Conservation (phyloP, 2,797 vertebrate species). For the Oreochromis grahami region DNA sequence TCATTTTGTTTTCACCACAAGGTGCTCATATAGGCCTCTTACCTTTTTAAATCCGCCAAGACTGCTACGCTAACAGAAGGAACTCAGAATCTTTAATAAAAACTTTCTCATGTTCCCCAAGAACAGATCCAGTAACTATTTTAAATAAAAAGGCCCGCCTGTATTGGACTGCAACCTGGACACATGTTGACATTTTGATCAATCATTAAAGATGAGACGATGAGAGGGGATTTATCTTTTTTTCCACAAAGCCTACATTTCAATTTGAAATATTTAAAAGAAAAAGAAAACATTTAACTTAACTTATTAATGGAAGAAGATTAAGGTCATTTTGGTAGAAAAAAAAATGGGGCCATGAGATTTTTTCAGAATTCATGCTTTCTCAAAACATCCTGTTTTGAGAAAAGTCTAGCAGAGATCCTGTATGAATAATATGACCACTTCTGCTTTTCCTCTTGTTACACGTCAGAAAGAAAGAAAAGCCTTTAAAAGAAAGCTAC, state of each 20-base stretch:
- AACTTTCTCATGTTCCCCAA: not conserved
- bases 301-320: not conserved
- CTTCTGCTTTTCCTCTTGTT: not conserved
- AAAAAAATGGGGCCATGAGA: not conserved
- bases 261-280: not conserved
- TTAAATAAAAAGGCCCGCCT: conserved; percentile 11
- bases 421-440: not conserved
- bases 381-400: not conserved
- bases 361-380: not conserved
- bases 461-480: not conserved
- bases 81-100: not conserved
- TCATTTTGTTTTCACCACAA: not conserved
- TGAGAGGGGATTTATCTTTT: conserved; percentile 14
- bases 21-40: not conserved
- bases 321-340: not conserved
- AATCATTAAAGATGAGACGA: conserved; percentile 67
- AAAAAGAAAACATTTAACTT: not conserved
- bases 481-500: not conserved
- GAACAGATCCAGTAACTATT: conserved; percentile 18
- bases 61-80: not conserved
- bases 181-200: conserved; percentile 69
- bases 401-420: not conserved
- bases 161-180: conserved; percentile 57
- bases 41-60: conserved; percentile 19
- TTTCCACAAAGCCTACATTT: not conserved